phyloP scores from a whole-genome alignment of 2,797 vertebrate genomes.

The Microchirus variegatus region DNA sequence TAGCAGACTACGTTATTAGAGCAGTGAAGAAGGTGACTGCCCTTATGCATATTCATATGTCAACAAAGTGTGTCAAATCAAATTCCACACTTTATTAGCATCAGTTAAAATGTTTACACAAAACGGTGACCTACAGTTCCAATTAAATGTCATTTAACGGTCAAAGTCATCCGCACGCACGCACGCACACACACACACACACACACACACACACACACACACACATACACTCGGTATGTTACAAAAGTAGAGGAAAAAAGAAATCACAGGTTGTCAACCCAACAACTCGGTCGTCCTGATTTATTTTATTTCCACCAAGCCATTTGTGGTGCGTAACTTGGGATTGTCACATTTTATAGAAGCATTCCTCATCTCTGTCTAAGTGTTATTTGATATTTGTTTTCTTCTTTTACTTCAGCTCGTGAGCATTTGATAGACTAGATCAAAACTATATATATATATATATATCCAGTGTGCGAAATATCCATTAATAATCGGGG shows the following conservation, averaged over 20 bases:
- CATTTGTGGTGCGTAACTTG: background rate
- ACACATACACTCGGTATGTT: background rate
- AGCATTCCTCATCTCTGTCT: conserved; percentile 1
- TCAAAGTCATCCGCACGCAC: background rate
- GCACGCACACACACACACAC: background rate
- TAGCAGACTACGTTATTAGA: background rate
- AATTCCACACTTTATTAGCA: background rate
- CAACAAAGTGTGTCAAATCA: background rate
- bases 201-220: background rate
- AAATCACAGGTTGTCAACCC: conserved; percentile 5
- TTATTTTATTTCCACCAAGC: conserved; percentile 7
- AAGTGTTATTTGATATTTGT: conserved; percentile 10
- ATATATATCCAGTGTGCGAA: too few species aligned
- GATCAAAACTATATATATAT: too few species aligned
- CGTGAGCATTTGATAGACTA: background rate
- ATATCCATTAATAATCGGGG: too few species aligned
- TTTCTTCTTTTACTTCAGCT: background rate
- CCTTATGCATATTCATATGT: background rate
- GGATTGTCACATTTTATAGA: conserved; percentile 25
- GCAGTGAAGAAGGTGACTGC: background rate
- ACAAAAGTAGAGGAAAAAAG: background rate
- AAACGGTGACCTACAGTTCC: background rate
- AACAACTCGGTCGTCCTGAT: background rate
- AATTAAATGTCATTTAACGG: background rate
- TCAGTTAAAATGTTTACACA: background rate